A percentile compares a stretch with the other conserved stretches of the same genome.
Conservation (phyloP, 2,113 vertebrate genomes). For the Puma concolor region DNA sequence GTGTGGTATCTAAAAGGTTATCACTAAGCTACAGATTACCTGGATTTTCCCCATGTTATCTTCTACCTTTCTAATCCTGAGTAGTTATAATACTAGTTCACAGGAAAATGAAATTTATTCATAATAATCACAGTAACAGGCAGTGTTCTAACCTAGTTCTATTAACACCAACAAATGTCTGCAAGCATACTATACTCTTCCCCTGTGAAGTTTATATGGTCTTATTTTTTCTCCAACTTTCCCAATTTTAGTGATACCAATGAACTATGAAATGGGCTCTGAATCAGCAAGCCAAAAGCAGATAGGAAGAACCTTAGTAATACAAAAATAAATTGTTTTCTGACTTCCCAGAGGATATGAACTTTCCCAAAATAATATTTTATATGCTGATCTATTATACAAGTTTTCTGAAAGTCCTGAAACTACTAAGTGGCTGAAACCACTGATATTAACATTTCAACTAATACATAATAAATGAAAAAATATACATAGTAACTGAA, state of each 20-base stretch:
- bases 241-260: not conserved
- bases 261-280: conserved; percentile 12
- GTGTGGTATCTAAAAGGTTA: not conserved
- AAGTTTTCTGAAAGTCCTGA: not conserved
- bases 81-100: not conserved
- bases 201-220: not conserved
- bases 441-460: not conserved
- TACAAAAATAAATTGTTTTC: conserved; percentile 5
- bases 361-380: not conserved
- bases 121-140: not conserved
- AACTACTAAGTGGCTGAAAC: not conserved
- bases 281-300: not conserved
- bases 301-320: not conserved
- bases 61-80: not conserved
- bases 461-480: not conserved
- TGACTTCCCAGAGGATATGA: not conserved
- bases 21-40: not conserved
- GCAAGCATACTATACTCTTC: not conserved
- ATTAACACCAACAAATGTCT: not conserved
- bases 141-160: not conserved
- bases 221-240: not conserved
- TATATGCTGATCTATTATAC: not conserved
- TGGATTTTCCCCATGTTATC: not conserved
- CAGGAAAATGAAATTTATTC: not conserved
- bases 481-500: not conserved